Evolutionary conservation across 2,797 vertebrate species (phyloP).

Genomic region (Argya squamiceps): DNA sequence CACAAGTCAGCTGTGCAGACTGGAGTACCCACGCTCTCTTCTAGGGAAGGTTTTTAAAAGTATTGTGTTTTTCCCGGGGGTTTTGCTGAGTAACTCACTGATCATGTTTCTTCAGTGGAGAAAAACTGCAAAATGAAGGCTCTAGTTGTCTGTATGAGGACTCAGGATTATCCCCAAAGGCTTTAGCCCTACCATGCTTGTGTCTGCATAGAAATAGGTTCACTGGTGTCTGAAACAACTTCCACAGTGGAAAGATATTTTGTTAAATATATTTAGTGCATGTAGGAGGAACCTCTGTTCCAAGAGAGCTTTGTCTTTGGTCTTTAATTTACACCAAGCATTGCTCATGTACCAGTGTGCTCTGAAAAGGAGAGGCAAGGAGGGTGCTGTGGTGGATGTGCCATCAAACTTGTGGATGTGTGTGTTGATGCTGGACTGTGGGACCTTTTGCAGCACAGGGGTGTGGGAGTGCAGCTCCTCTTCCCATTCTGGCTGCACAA

Average conservation of each 20-base stretch:
- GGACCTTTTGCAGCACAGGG: not conserved
- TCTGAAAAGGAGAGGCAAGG: not conserved
- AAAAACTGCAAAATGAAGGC: not conserved
- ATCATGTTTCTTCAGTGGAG: not conserved
- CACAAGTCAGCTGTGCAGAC: not conserved
- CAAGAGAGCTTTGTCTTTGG: not conserved
- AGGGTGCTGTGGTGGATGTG: not conserved
- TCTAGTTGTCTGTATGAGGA: not conserved
- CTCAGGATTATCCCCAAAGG: not conserved
- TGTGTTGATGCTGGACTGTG: not conserved
- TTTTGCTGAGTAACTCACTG: not conserved
- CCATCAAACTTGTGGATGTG: not conserved
- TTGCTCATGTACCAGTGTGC: not conserved
- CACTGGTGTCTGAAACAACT: not conserved
- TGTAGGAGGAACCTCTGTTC: not conserved
- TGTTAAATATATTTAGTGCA: not conserved
- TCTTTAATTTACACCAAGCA: not conserved
- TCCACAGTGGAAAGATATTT: not conserved
- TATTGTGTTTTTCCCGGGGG: not conserved
- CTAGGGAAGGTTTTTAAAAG: not conserved
- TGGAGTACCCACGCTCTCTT: not conserved
- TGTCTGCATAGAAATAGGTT: not conserved
- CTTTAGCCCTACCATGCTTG: not conserved
- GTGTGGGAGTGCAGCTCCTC: not conserved
- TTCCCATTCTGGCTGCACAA: not conserved